Evolutionary conservation across 1,140 invertebrate species (phyloP), one percentile per base, ranked within the genome.

Genomic region (Episyrphus balteatus): DNA sequence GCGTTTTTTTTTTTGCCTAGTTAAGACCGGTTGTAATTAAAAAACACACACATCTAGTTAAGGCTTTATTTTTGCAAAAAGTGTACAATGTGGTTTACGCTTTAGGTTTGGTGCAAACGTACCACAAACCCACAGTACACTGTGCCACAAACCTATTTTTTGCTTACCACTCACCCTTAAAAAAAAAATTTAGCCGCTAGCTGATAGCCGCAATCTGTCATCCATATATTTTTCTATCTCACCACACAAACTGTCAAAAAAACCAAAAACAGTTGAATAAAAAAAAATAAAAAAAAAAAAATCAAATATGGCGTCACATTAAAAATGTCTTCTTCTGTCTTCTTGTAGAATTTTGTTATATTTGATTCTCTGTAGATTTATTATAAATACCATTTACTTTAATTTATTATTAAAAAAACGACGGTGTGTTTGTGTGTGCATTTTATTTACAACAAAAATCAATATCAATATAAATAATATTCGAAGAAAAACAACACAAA

Each of bases 401-500:
- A 34, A 17, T 14, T 56, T 53, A 56, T 53, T 61, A 56, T 42
- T 42, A 39, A 13, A 48, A 48, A 31, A 37, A 21, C 36, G 54
- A 18, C 46, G 17, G 47, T 50, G 50, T 40, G 44, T 45, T 42
- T 47, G 38, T 56, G 51, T 42, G 42, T 48, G 44, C 37, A 38
- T 38, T 18, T 21, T 44, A 42, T 18, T n/a, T 19, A 46, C 15
- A 21, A 46, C 34, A 46, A 46, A 37, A 19, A 44, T 21, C 32
- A 32, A 34, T 38, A 37, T 26, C 32, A 36, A 32, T 46, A 26
- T 15, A 41, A 32, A 38, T 32, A 18, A n/a, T 43, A 44, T 17
- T 46, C 47, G 18, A 41, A 49, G n/a, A n/a, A n/a, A n/a, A n/a
- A n/a, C n/a, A 42, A 49, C 52, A 57, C 56, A 50, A 55, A 48